phyloP scores from a whole-genome alignment of 2,888 invertebrate genomes.

The Drosophila yooni region DNA sequence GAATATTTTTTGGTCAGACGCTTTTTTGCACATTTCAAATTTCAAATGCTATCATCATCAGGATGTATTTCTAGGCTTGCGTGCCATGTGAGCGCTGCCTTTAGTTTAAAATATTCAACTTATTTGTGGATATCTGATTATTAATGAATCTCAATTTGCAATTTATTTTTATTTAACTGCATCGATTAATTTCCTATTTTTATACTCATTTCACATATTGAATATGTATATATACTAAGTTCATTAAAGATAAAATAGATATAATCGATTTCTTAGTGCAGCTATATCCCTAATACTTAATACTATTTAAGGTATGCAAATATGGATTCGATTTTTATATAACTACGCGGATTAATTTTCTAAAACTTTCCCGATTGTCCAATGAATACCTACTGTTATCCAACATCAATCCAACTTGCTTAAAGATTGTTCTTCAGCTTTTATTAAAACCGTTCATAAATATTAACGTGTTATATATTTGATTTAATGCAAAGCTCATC shows the following conservation, averaged over 20 bases:
- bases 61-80: conserved; percentile 23
- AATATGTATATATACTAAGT: background rate
- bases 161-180: background rate
- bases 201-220: background rate
- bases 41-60: conserved; percentile 30
- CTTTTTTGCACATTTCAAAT: conserved; percentile 9
- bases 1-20: background rate
- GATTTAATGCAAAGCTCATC: no score
- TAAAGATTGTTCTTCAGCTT: no score
- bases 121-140: background rate
- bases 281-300: background rate
- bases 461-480: no score
- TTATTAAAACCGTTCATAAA: no score
- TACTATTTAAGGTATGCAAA: no score
- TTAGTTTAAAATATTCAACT: background rate
- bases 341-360: no score
- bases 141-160: background rate
- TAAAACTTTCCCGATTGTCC: no score
- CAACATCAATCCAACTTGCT: no score
- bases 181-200: background rate
- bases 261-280: no score
- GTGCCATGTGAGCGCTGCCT: background rate
- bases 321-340: no score
- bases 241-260: no score
- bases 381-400: no score